Conservation (phyloP, 2,113 vertebrate genomes). For the Amazona vittata region DNA sequence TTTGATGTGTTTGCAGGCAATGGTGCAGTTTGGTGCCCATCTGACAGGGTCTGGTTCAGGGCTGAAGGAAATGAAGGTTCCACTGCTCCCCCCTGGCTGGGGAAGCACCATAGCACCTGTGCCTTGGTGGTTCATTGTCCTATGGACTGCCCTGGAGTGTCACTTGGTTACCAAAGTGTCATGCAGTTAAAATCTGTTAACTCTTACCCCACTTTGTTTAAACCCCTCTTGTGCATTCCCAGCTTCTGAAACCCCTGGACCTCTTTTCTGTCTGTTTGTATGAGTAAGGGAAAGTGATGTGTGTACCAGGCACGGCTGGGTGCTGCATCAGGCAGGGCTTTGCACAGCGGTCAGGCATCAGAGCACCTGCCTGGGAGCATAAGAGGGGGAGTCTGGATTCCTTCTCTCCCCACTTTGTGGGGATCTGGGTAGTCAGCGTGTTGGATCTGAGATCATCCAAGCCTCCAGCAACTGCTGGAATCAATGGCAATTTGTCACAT, state of each 20-base stretch:
- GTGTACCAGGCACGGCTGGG: not conserved
- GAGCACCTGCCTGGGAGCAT: not conserved
- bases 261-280: not conserved
- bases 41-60: fast-evolving
- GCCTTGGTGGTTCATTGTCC: not conserved
- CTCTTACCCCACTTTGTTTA: not conserved
- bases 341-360: not conserved
- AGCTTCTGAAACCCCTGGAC: not conserved
- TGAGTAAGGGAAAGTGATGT: not conserved
- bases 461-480: fast-evolving
- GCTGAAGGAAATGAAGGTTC: fast-evolving
- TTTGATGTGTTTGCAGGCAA: not conserved
- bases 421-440: fast-evolving
- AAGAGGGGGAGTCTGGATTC: not conserved
- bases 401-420: not conserved
- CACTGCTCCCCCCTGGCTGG: fast-evolving
- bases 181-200: no score
- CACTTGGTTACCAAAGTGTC: not conserved
- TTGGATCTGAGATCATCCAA: fast-evolving
- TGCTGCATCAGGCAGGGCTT: not conserved
- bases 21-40: not conserved
- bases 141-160: no score
- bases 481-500: fast-evolving
- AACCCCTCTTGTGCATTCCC: not conserved
- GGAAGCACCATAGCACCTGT: fast-evolving